Evolutionary conservation across 2,797 vertebrate species (phyloP), one percentile per base, ranked within the genome.

Genomic region (Manis javanica): DNA sequence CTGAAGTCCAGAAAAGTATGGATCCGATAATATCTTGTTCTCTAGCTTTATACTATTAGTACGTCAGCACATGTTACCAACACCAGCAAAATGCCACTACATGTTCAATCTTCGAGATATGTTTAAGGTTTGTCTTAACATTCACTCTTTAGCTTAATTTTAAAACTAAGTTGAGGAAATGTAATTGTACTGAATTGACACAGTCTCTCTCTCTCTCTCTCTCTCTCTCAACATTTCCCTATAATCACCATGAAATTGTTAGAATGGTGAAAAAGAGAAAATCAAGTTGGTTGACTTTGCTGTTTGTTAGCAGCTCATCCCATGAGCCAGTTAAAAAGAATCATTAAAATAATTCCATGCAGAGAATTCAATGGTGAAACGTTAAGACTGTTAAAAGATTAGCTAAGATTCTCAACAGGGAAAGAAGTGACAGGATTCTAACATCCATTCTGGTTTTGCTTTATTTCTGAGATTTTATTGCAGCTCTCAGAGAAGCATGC

Each of bases 51-150:
- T 98, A 98, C 71, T 93, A 96, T 29, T 96, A 96, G 92, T 98
- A 46, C 96, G 94, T 92, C 96, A 96, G 78, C 94, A 24, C 34
- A 97, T 98, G 97, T 84, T 98, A n/a, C 98, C 98, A 31, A 98
- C 98, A 0, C 98, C 98, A 13, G 81, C 97, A 15, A 98, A 98
- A 81, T 98, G 98, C 31, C 98, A 98, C 91, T 98, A 98, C 34
- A 96, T 98, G 16, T 98, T 98, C 83, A 98, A 98, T 79, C 96
- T 98, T 42, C 95, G 98, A 84, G 98, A 98, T 95, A 46, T 98
- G 21, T 98, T 98, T 78, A 98, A 98, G 98, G 98, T 98, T 71
- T 75, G 97, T 96, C 83, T 86, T 69, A 15, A 92, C 87, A 18
- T 75, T 55, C 34, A 61, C 74, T 89, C 34, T 61, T 57, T 72